Conservation (phyloP, 2,888 invertebrate genomes). For the Morpho deidamia region DNA sequence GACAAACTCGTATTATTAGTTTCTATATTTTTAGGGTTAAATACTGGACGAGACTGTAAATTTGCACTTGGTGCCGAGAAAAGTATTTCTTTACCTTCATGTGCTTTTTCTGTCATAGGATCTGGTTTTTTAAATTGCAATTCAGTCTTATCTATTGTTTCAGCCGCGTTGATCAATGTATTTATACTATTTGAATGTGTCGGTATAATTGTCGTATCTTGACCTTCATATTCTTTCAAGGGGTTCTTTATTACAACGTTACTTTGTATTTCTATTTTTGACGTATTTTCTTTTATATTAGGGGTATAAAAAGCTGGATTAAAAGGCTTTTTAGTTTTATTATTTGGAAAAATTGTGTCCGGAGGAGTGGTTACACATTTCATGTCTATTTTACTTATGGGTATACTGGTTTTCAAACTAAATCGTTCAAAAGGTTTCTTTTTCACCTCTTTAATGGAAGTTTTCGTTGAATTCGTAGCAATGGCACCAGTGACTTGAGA, state of each 20-base stretch:
- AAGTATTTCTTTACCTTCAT: conserved; percentile 37
- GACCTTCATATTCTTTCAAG: conserved; percentile 39
- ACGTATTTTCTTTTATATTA: conserved; percentile 29
- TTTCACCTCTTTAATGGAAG: conserved; percentile 42
- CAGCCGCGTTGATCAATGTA: conserved; percentile 57
- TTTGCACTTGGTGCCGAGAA: conserved; percentile 25
- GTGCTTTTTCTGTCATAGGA: conserved; percentile 36
- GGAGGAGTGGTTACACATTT: conserved; percentile 54
- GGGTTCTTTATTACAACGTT: conserved; percentile 63
- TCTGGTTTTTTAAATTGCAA: conserved; percentile 48
- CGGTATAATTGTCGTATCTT: conserved; percentile 18
- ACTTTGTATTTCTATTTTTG: conserved; percentile 64
- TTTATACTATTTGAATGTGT: conserved; percentile 32
- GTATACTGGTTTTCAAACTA: conserved; percentile 70
- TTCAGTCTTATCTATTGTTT: conserved; percentile 55
- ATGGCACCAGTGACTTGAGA: conserved; percentile 54
- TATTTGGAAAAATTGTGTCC: conserved; percentile 38
- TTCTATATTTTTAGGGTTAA: conserved; percentile 50
- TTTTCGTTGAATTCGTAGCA: conserved; percentile 39
- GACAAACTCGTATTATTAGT: conserved; percentile 41
- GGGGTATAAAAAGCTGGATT: conserved; percentile 38
- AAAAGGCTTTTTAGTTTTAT: conserved; percentile 33
- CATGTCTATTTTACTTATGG: conserved; percentile 69
- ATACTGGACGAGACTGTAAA: conserved; percentile 34
- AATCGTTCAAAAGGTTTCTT: conserved; percentile 58